These are phyloP conservation scores for Lasioglossum baleicum DNA, from an alignment of 1,140 invertebrate species.

Conservation along the genomic window DNA sequence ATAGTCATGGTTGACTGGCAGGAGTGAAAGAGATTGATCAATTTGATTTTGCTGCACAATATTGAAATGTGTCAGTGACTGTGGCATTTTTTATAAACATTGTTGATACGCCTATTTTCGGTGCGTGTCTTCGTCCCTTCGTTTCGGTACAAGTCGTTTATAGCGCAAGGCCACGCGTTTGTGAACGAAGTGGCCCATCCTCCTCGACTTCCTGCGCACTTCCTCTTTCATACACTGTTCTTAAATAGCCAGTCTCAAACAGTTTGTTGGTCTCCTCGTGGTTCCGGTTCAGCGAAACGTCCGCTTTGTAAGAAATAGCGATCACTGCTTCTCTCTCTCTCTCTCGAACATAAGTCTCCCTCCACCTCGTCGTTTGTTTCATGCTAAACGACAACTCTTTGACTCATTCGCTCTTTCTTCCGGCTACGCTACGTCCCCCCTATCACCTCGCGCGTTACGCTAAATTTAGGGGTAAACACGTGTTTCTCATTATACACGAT, in stretches of 20 bases:
- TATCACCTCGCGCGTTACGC: conserved; percentile 7
- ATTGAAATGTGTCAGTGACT: too few species aligned
- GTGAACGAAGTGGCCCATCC: conserved; percentile 49
- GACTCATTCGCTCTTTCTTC: conserved; percentile 36
- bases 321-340: neutral
- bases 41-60: too few species aligned
- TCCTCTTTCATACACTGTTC: conserved; percentile 45
- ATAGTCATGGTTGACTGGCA: too few species aligned
- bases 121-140: conserved; percentile 2
- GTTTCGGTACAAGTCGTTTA: conserved; percentile 52
- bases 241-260: conserved; percentile 58
- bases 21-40: too few species aligned
- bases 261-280: conserved; percentile 29
- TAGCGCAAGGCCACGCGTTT: conserved; percentile 60
- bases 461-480: conserved; percentile 58
- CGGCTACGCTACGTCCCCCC: neutral
- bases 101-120: too few species aligned
- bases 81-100: too few species aligned
- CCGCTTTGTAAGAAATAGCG: conserved; percentile 25
- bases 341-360: too few species aligned
- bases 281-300: conserved; percentile 50
- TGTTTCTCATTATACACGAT: conserved; percentile 55
- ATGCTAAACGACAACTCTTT: conserved; percentile 38
- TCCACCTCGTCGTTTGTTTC: conserved; percentile 14
- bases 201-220: conserved; percentile 54